Evolutionary conservation across 37 sponge, comb jelly and placozoan genomes (phyloP).

Genomic region (Eunapius fragilis): DNA sequence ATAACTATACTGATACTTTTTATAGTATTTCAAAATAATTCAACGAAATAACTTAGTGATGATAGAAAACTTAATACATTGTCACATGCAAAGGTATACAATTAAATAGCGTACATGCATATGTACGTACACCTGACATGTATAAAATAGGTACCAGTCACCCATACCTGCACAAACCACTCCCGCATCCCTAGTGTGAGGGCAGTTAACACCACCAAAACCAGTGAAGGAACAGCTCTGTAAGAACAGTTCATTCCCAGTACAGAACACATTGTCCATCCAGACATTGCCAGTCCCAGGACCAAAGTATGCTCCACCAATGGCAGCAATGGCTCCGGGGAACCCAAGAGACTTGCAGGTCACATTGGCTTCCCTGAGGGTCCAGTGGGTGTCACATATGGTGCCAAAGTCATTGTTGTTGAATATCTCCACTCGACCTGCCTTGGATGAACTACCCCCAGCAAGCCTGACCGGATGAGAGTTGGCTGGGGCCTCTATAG

Average conservation of each 20-base stretch:
- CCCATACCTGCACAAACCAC: not conserved
- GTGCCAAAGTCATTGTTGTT: slow-evolving; percentile 72
- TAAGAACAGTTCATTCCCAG: slow-evolving; percentile 3
- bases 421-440: slow-evolving; percentile 71
- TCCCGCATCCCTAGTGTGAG: not conserved
- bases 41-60: too few species aligned
- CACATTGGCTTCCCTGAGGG: slow-evolving; percentile 31
- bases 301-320: not conserved
- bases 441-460: slow-evolving; percentile 25
- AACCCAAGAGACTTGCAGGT: slow-evolving; percentile 46
- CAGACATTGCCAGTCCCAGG: slow-evolving; percentile 13
- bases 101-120: not conserved
- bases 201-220: not conserved
- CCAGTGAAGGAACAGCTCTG: not conserved
- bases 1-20: too few species aligned
- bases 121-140: not conserved
- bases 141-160: too few species aligned
- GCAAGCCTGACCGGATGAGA: slow-evolving; percentile 43
- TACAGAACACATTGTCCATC: slow-evolving; percentile 21
- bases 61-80: too few species aligned
- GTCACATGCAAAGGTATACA: not conserved
- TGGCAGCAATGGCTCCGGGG: slow-evolving; percentile 16
- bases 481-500: slow-evolving; percentile 27
- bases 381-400: slow-evolving; percentile 76
- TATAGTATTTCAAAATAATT: too few species aligned